Conservation (phyloP, 2,888 invertebrate species). For the Ecliptopera silaceata region DNA sequence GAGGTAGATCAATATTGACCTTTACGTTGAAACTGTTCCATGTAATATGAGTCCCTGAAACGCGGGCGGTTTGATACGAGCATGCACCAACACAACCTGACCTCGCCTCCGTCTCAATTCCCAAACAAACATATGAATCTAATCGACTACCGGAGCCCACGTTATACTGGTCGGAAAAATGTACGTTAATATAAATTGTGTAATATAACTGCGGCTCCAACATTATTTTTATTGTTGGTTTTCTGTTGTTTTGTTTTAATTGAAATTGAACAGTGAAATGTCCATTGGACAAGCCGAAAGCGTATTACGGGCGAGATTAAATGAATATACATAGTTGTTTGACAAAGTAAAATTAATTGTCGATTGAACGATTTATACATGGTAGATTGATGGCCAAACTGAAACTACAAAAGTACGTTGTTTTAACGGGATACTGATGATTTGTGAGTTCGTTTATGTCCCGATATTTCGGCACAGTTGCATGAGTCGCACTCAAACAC, state of each 20-base stretch:
- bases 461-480: too few relatives aligned
- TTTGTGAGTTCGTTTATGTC: too few relatives aligned
- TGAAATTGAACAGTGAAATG: constrained; percentile 17
- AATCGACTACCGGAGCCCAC: constrained; percentile 43
- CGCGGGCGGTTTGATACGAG: constrained; percentile 42
- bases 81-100: constrained; percentile 44
- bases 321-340: too few relatives aligned
- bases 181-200: constrained; percentile 52
- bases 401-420: too few relatives aligned
- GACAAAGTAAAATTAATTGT: too few relatives aligned
- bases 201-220: constrained; percentile 49
- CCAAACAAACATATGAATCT: constrained; percentile 22
- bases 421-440: too few relatives aligned
- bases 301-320: too few relatives aligned
- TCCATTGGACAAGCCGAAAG: not conserved
- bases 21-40: constrained; percentile 25
- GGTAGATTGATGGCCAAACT: too few relatives aligned
- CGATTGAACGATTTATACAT: too few relatives aligned
- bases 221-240: constrained; percentile 51
- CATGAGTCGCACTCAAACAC: too few relatives aligned
- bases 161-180: constrained; percentile 43
- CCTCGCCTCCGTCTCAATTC: constrained; percentile 34
- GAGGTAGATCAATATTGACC: constrained; percentile 12
- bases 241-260: constrained; percentile 52
- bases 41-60: constrained; percentile 38